Evolutionary conservation across 2,888 invertebrate genomes (phyloP).

Genomic region (Cabera pusaria): DNA sequence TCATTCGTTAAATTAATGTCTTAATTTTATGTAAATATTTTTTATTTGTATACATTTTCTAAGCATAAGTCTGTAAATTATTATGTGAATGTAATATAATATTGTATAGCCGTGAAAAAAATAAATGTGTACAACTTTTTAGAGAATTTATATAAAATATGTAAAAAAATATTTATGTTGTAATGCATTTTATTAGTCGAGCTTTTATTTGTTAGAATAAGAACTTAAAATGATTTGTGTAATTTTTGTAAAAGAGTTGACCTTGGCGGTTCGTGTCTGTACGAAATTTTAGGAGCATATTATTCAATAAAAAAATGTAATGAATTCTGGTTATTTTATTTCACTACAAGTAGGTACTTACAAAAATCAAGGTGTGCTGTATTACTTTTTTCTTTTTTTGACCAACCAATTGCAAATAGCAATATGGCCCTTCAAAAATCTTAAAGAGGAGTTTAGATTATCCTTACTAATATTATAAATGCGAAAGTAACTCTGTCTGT

Average conservation of each 20-base stretch:
- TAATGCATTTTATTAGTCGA: slow-evolving; percentile 25
- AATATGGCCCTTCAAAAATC: too few relatives aligned
- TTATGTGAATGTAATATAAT: slow-evolving; percentile 16
- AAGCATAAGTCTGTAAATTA: slow-evolving; percentile 22
- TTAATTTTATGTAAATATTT: slow-evolving; percentile 11
- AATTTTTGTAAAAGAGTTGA: slow-evolving; percentile 26
- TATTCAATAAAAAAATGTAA: slow-evolving; percentile 27
- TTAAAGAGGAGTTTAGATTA: too few relatives aligned
- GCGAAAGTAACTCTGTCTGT: too few relatives aligned
- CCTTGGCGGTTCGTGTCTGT: slow-evolving; percentile 28
- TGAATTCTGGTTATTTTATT: slow-evolving; percentile 11
- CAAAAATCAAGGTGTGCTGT: too few relatives aligned
- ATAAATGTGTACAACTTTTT: slow-evolving; percentile 28
- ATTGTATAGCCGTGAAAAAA: slow-evolving; percentile 9
- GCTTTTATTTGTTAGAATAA: slow-evolving; percentile 22
- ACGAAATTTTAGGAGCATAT: slow-evolving; percentile 28
- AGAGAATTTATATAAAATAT: slow-evolving; percentile 29
- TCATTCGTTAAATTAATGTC: slow-evolving; percentile 25
- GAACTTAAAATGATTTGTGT: slow-evolving; percentile 18
- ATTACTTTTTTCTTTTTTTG: too few relatives aligned
- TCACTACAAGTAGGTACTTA: too few relatives aligned
- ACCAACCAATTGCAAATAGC: too few relatives aligned
- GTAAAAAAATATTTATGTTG: slow-evolving; percentile 18
- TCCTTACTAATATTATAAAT: too few relatives aligned
- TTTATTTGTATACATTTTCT: slow-evolving; percentile 9